These are phyloP conservation scores for Ardeotis arabs DNA, from an alignment of 2,113 vertebrate species.

Conservation along the genomic window DNA sequence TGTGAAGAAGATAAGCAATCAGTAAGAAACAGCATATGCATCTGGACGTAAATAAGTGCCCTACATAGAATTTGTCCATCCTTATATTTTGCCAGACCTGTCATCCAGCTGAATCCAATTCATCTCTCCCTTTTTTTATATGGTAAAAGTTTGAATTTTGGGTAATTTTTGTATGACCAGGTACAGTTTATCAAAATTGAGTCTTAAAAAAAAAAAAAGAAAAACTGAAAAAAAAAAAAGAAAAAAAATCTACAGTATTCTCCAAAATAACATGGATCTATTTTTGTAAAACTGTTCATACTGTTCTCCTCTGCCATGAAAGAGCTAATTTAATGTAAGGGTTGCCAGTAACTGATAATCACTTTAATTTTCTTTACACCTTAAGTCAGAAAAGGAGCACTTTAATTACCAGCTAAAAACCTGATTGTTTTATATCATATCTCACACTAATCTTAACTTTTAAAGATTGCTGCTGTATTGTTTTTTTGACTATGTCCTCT, in stretches of 20 bases:
- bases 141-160: conserved; percentile 78
- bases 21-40: conserved; percentile 67
- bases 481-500: conserved; percentile 59
- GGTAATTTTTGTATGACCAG: conserved; percentile 83
- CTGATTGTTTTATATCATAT: conserved; percentile 69
- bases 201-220: conserved; percentile 45
- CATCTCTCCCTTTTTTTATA: conserved; percentile 81
- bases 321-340: conserved; percentile 70
- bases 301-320: conserved; percentile 79
- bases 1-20: conserved; percentile 72
- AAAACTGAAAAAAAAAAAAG: neutral
- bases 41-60: conserved; percentile 77
- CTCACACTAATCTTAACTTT: conserved; percentile 76
- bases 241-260: conserved; percentile 67
- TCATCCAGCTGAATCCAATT: conserved; percentile 76
- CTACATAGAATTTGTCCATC: conserved; percentile 73
- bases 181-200: conserved; percentile 80
- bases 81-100: conserved; percentile 77
- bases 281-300: conserved; percentile 81
- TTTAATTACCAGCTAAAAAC: conserved; percentile 73
- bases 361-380: conserved; percentile 75
- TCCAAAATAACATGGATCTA: conserved; percentile 79
- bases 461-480: conserved; percentile 74
- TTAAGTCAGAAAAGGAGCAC: conserved; percentile 76
- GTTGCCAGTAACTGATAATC: conserved; percentile 78